These are phyloP conservation scores for Sphaerophoria taeniata DNA, from an alignment of 2,888 invertebrate genomes.

Conservation along the genomic window DNA sequence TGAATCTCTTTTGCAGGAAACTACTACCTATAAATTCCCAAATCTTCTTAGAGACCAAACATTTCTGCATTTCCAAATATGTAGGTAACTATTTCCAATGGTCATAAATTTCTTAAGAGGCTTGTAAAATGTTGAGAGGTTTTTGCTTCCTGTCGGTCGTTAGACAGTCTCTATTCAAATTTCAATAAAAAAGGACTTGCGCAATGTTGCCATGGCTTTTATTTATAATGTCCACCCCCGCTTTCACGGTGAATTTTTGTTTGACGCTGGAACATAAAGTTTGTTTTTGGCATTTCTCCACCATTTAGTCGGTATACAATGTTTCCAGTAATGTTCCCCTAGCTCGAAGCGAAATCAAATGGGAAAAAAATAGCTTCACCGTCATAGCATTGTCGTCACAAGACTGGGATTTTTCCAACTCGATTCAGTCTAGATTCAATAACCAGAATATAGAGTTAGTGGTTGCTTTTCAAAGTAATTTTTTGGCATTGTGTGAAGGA, in stretches of 20 bases:
- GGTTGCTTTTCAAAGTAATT: conserved; percentile 68
- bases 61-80: no score
- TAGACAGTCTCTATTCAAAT: conserved; percentile 26
- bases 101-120: no score
- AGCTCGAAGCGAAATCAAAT: not conserved
- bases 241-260: conserved; percentile 52
- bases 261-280: conserved; percentile 63
- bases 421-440: conserved; percentile 73
- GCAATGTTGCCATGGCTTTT: conserved; percentile 25
- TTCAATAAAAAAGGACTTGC: conserved; percentile 38
- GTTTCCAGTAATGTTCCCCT: conserved; percentile 65
- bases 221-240: conserved; percentile 59
- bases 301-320: conserved; percentile 69
- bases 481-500: conserved; percentile 69
- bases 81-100: no score
- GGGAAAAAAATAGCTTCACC: conserved; percentile 48
- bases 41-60: no score
- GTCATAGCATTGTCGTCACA: conserved; percentile 69
- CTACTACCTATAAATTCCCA: no score
- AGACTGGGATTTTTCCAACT: conserved; percentile 70
- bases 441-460: conserved; percentile 72
- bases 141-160: not conserved
- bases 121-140: not conserved
- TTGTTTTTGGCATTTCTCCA: conserved; percentile 51
- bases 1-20: no score